These are phyloP conservation scores for Cyclophora albipunctata DNA, from an alignment of 2,888 invertebrate species.

Conservation along the genomic window DNA sequence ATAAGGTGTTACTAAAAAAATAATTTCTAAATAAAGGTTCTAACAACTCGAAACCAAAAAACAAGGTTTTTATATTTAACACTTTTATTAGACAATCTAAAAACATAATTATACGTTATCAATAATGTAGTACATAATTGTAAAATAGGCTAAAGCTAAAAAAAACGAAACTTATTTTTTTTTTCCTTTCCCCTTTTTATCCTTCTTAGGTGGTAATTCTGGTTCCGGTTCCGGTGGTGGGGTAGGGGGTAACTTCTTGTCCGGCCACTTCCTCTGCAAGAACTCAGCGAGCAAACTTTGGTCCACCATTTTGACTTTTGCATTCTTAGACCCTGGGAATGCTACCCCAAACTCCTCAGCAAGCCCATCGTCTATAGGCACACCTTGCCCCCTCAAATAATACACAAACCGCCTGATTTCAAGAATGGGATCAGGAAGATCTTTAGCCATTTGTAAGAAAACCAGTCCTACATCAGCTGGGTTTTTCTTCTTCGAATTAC, in stretches of 20 bases:
- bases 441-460: conserved; percentile 34
- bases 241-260: conserved; percentile 40
- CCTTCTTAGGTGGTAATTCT: background rate
- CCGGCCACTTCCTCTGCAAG: conserved; percentile 50
- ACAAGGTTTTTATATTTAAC: too few species aligned
- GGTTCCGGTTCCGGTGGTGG: conserved; percentile 33
- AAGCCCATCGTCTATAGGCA: conserved; percentile 33
- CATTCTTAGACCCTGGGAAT: conserved; percentile 33
- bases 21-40: too few species aligned
- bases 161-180: background rate
- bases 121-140: too few species aligned
- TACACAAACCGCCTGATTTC: conserved; percentile 27
- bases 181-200: conserved; percentile 9
- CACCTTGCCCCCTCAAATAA: conserved; percentile 21
- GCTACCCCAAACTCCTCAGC: conserved; percentile 32
- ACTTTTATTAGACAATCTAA: too few species aligned
- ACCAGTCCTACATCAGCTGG: conserved; percentile 39
- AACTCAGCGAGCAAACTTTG: conserved; percentile 36
- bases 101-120: too few species aligned
- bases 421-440: conserved; percentile 26
- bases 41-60: too few species aligned
- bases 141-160: too few species aligned
- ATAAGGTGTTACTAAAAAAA: too few species aligned
- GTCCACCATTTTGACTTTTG: conserved; percentile 37
- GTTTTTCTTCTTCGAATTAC: conserved; percentile 31